These are phyloP conservation scores for Tonatia bakeri DNA, from an alignment of 2,113 vertebrate species.

Conservation along the genomic window DNA sequence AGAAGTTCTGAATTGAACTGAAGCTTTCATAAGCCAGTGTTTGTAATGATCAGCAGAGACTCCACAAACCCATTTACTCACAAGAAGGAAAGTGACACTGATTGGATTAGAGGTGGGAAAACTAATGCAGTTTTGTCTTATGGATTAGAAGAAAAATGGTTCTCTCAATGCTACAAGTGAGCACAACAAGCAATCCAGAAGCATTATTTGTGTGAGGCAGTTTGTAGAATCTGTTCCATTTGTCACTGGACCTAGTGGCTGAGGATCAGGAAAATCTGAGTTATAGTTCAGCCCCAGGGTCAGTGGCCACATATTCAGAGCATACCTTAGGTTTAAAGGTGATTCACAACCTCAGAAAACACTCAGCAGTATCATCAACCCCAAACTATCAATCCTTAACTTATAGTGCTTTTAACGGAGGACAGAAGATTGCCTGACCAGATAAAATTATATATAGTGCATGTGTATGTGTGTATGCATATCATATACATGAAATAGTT, in stretches of 20 bases:
- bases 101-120: constrained; percentile 70
- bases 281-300: constrained; percentile 52
- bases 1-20: neutral
- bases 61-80: constrained; percentile 18
- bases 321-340: constrained; percentile 58
- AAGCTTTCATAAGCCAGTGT: constrained; percentile 14
- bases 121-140: constrained; percentile 74
- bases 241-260: constrained; percentile 71
- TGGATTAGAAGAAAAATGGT: constrained; percentile 79
- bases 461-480: neutral
- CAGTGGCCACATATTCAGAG: constrained; percentile 44
- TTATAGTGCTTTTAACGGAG: neutral
- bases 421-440: neutral
- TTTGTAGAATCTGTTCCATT: constrained; percentile 71
- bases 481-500: neutral
- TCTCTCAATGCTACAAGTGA: constrained; percentile 69
- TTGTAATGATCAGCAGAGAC: neutral
- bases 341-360: constrained; percentile 37
- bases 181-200: constrained; percentile 73
- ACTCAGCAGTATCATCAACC: neutral
- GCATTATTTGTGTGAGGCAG: constrained; percentile 68
- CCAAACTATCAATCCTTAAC: neutral
- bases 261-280: constrained; percentile 62
- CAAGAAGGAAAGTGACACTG: constrained; percentile 54
- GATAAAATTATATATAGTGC: neutral